Conservation (phyloP, 2,797 vertebrate genomes). For the Melanotaenia pygmaea region DNA sequence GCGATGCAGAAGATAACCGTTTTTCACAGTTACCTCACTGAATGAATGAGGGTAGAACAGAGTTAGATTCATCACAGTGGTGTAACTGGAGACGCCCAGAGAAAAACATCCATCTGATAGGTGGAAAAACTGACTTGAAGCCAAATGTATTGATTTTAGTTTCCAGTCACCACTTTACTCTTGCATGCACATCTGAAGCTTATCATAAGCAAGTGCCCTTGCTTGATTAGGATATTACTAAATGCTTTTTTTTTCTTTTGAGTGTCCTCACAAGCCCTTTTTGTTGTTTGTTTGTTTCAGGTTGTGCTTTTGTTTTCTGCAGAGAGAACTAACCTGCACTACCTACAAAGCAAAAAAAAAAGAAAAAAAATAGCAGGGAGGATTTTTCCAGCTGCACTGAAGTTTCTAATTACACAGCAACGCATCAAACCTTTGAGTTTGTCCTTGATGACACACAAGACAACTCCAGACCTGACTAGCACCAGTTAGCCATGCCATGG, state of each 20-base stretch:
- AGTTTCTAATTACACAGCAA: slow-evolving; percentile 49
- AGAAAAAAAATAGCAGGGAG: slow-evolving; percentile 47
- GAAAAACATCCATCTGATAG: slow-evolving; percentile 37
- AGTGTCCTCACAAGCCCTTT: slow-evolving; percentile 6
- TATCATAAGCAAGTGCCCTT: slow-evolving; percentile 55
- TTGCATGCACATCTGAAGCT: slow-evolving; percentile 36
- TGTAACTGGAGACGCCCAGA: slow-evolving; percentile 43
- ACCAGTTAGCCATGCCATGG: slow-evolving; percentile 50
- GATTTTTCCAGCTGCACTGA: slow-evolving; percentile 43
- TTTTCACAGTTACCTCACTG: slow-evolving; percentile 18
- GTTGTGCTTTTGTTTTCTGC: slow-evolving; percentile 2
- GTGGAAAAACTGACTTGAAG: slow-evolving; percentile 12
- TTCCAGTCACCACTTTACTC: slow-evolving; percentile 34
- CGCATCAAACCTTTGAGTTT: slow-evolving; percentile 47
- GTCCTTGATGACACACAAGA: slow-evolving; percentile 50
- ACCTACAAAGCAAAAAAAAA: slow-evolving; percentile 51
- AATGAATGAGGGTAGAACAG: slow-evolving; percentile 14
- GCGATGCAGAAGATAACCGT: slow-evolving; percentile 25
- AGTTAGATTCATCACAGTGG: slow-evolving; percentile 7
- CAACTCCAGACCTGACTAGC: slow-evolving; percentile 33
- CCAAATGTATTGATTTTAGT: slow-evolving; percentile 58
- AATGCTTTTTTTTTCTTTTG: slow-evolving; percentile 21
- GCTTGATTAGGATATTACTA: slow-evolving; percentile 51
- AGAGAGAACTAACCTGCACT: slow-evolving; percentile 5
- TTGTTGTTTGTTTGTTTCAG: background rate